These are phyloP conservation scores for Hipparchia semele DNA, from an alignment of 2,888 invertebrate species.

Conservation along the genomic window DNA sequence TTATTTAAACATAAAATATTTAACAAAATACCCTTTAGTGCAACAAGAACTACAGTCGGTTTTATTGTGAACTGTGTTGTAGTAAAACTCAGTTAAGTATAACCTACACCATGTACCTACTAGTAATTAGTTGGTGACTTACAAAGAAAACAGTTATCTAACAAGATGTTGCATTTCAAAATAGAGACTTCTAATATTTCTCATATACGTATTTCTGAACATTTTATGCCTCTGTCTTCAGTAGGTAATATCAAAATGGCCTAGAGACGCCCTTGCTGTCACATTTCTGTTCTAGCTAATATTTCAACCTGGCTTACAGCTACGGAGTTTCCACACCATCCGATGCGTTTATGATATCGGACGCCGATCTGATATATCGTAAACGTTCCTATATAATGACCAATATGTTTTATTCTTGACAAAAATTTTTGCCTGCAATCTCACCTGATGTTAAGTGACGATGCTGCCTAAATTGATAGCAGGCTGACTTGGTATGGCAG, in stretches of 20 bases:
- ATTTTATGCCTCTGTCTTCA: neutral
- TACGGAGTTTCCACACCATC: neutral
- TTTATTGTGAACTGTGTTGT: no score
- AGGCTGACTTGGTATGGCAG: no score
- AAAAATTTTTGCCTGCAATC: no score
- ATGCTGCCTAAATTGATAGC: no score
- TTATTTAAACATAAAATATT: no score
- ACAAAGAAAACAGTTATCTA: neutral
- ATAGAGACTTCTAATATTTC: neutral
- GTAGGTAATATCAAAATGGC: conserved; percentile 19
- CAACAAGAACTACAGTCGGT: no score
- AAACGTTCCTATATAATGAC: neutral
- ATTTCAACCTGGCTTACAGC: conserved; percentile 30
- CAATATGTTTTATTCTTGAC: neutral
- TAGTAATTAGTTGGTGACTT: no score
- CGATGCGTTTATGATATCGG: neutral
- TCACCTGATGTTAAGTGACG: no score
- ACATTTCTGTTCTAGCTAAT: conserved; percentile 28
- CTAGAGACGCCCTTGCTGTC: conserved; percentile 28
- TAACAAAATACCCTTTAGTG: no score
- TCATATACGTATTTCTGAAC: neutral
- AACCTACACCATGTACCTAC: no score
- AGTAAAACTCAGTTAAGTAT: no score
- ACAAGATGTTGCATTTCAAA: neutral
- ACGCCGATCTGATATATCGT: conserved; percentile 7